These are phyloP conservation scores for Oncorhynchus keta DNA, from an alignment of 2,113 vertebrate species.

Conservation along the genomic window DNA sequence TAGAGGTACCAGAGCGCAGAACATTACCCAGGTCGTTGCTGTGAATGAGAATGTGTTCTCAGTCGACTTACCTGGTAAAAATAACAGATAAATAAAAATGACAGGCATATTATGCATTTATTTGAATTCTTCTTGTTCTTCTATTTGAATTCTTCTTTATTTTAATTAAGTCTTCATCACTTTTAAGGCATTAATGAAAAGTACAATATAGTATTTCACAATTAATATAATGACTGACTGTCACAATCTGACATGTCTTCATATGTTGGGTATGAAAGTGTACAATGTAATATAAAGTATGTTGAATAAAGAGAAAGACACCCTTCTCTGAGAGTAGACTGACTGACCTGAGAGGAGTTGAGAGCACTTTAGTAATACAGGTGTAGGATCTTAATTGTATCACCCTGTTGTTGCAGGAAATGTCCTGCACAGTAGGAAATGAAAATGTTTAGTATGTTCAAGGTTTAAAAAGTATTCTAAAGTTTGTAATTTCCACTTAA, in stretches of 20 bases:
- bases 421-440: no score
- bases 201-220: neutral
- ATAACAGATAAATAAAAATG: no score
- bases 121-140: neutral
- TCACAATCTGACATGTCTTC: neutral
- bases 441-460: no score
- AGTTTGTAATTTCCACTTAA: no score
- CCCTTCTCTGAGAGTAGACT: neutral
- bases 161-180: neutral
- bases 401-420: no score
- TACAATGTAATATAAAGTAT: neutral
- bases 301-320: neutral
- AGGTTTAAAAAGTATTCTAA: no score
- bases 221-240: neutral
- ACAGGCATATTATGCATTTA: neutral
- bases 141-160: neutral
- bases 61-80: no score
- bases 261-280: neutral
- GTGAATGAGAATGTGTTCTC: no score
- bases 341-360: neutral
- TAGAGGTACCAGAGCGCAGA: neutral
- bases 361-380: neutral
- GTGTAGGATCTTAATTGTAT: no score
- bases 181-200: neutral
- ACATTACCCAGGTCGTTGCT: neutral